Base-by-base conservation (phyloP, 2,888 invertebrate species). In the Acanthosepion pharaonis region DNA sequence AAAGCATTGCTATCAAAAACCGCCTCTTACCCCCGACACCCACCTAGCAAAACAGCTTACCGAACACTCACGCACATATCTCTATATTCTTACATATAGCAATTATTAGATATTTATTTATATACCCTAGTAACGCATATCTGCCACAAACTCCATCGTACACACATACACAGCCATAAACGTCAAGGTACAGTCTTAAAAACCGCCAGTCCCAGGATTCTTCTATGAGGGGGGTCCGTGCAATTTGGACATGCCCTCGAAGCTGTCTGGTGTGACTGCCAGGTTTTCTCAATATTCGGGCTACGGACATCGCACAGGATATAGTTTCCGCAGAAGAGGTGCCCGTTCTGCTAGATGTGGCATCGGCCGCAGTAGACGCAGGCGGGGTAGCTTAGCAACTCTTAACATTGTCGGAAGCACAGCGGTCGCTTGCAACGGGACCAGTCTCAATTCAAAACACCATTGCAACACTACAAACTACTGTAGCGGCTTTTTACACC, bases 401-500 rank as follows among this genome's bases (percentile, higher is more conserved):
- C n/a, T 78, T 9, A 33, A 33, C 18, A n/a, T 78, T 15, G 78
- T 78, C 18, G 78, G n/a, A n/a, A 78, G 78, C n/a, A 2, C 78
- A 78, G n/a, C 78, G 78, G 78, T 78, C 78, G 78, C 78, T 78
- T 78, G 78, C n/a, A 78, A 33, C 78, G 78, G 78, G 78, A n/a
- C 78, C 78, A 33, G 33, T 78, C 78, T 78, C 78, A 78, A 15
- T 78, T 33, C n/a, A n/a, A 78, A 33, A 9, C 78, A 78, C n/a
- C 78, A 33, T 78, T 78, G 78, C 78, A 78, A 18, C 78, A 78
- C 78, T 78, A 11, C 78, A 78, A 78, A 78, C 78, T 78, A 78
- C 78, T 78, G 78, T 33, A 33, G 78, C 78, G 78, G 78, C 78
- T 78, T 78, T 78, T 78, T 78, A 78, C 93, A 93, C 51, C n/a